Evolutionary conservation across 2,113 vertebrate species (phyloP).

Genomic region (Heterotilapia buettikoferi): DNA sequence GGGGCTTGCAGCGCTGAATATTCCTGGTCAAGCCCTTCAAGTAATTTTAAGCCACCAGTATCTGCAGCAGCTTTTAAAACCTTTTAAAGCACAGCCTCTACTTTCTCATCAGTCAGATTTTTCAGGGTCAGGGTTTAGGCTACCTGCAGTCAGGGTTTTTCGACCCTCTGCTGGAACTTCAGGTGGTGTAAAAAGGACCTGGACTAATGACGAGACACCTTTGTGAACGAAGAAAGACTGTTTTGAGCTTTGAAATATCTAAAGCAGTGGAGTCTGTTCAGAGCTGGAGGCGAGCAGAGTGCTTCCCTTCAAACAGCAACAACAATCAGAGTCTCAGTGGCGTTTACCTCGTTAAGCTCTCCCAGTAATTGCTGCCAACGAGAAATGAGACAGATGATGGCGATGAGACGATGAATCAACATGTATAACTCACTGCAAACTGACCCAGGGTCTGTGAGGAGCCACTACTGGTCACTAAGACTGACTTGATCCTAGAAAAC

Average conservation of each 20-base stretch:
- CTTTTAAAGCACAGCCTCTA: background rate
- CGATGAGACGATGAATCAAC: background rate
- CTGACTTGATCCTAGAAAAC: background rate
- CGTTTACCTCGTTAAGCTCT: slow-evolving; percentile 95
- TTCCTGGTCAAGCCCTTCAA: background rate
- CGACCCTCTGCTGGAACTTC: background rate
- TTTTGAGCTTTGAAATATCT: background rate
- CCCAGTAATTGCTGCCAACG: slow-evolving; percentile 88
- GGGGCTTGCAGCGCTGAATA: background rate
- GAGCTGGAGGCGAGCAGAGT: background rate
- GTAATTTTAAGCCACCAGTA: background rate
- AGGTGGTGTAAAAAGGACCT: background rate
- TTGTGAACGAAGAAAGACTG: background rate
- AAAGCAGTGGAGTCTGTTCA: background rate
- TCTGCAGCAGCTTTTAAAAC: background rate
- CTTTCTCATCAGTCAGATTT: background rate
- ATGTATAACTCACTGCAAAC: background rate
- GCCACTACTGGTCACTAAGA: background rate
- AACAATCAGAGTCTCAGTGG: background rate
- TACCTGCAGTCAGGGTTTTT: background rate
- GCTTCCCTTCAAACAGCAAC: background rate
- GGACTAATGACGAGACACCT: background rate
- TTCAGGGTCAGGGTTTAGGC: background rate
- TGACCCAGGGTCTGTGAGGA: background rate
- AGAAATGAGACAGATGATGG: slow-evolving; percentile 54